Evolutionary conservation across 2,113 vertebrate species (phyloP).

Genomic region (Pteropus alecto): DNA sequence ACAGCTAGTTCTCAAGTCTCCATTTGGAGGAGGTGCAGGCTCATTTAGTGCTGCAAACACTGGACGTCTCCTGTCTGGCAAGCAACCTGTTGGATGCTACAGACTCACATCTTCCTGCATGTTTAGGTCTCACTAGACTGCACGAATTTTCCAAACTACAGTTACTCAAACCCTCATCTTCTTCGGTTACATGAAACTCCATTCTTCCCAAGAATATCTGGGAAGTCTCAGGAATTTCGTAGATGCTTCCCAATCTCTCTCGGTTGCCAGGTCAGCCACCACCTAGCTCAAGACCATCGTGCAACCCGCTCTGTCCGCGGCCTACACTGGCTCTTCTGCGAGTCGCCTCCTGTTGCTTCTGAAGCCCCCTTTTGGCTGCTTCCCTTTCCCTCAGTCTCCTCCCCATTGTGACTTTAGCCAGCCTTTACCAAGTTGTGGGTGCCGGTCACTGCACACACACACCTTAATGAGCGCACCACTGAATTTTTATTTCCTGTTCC

Average conservation of each 20-base stretch:
- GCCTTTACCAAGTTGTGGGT: neutral
- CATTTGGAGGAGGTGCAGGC: neutral
- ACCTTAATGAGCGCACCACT: neutral
- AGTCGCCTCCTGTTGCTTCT: accelerated
- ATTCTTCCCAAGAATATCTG: neutral
- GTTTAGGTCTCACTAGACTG: neutral
- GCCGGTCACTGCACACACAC: neutral
- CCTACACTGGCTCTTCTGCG: accelerated
- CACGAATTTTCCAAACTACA: neutral
- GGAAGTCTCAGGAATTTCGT: neutral
- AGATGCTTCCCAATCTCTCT: neutral
- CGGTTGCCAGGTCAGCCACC: too few relatives aligned
- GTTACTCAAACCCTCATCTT: neutral
- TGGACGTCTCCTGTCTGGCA: neutral
- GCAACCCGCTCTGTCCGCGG: accelerated
- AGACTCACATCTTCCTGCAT: neutral
- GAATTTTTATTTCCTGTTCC: neutral
- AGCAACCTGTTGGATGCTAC: neutral
- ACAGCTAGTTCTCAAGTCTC: accelerated
- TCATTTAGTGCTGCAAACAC: neutral
- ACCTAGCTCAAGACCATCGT: accelerated
- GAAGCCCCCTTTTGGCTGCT: neutral
- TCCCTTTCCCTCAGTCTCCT: neutral
- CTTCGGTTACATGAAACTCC: neutral
- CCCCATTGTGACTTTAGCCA: neutral